Conservation (phyloP, 2,797 vertebrate species). For the Monodelphis domestica region DNA sequence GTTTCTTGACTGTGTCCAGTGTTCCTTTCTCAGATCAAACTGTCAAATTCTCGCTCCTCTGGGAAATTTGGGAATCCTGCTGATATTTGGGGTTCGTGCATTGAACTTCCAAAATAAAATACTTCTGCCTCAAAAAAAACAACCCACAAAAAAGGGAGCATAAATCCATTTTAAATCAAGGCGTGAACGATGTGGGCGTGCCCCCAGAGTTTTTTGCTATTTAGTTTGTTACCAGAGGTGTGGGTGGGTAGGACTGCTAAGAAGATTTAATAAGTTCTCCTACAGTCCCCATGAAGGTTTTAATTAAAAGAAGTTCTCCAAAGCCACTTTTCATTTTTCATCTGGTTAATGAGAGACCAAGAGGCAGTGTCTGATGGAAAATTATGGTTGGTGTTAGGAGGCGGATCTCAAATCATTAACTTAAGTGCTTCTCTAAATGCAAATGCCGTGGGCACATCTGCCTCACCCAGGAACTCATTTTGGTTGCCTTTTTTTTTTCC, state of each 20-base stretch:
- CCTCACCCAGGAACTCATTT: neutral
- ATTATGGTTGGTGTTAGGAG: neutral
- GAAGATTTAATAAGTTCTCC: conserved; percentile 39
- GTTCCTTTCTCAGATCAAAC: conserved; percentile 20
- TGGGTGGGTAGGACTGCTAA: conserved; percentile 35
- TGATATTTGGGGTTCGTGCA: neutral
- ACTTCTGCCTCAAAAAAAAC: conserved; percentile 37
- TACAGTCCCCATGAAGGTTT: conserved; percentile 30
- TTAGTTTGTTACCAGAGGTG: neutral
- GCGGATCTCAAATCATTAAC: neutral
- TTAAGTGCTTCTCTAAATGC: neutral
- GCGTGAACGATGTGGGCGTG: neutral
- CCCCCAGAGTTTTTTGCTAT: conserved; percentile 12
- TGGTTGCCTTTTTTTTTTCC: neutral
- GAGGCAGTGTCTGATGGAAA: conserved; percentile 6
- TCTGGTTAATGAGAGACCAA: neutral
- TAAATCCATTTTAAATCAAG: neutral
- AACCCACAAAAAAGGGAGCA: conserved; percentile 13
- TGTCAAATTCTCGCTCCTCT: conserved; percentile 36
- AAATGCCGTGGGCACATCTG: neutral
- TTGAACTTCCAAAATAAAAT: neutral
- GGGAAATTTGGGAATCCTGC: neutral
- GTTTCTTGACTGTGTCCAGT: neutral
- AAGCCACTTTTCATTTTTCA: conserved; percentile 18
- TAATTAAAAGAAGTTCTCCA: conserved; percentile 62